These are phyloP conservation scores for Enchytraeus crypticus DNA, from an alignment of 2,888 invertebrate genomes.

Conservation along the genomic window DNA sequence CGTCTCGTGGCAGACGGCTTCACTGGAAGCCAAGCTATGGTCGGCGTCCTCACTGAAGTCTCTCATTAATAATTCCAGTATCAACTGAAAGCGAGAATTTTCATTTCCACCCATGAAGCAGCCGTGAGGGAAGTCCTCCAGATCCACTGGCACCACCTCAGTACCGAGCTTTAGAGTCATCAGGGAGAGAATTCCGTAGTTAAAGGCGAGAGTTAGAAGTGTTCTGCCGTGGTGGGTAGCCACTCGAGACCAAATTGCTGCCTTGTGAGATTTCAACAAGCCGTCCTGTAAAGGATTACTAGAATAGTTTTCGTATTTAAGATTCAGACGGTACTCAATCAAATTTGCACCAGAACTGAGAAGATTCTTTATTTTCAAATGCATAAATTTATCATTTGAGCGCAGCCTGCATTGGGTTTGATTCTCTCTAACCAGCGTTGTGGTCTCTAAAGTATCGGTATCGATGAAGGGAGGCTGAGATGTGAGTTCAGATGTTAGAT, in stretches of 20 bases:
- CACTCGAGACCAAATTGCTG: constrained; percentile 29
- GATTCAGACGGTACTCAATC: constrained; percentile 23
- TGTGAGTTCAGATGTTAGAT: no score
- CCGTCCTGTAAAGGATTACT: constrained; percentile 21
- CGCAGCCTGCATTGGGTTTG: no score
- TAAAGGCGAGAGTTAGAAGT: constrained; percentile 43
- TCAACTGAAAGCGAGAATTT: constrained; percentile 14
- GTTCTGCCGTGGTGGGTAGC: constrained; percentile 41
- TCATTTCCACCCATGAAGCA: constrained; percentile 34
- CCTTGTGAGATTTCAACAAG: constrained; percentile 12
- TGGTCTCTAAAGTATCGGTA: no score
- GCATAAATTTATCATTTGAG: no score
- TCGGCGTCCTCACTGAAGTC: constrained; percentile 18
- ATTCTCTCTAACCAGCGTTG: no score
- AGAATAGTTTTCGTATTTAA: constrained; percentile 17
- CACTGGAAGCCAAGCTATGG: constrained; percentile 10
- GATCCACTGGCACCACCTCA: constrained; percentile 25
- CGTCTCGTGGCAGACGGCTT: constrained; percentile 37
- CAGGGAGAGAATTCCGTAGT: constrained; percentile 44
- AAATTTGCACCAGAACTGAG: constrained; percentile 16
- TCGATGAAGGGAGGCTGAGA: no score
- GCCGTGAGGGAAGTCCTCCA: constrained; percentile 35
- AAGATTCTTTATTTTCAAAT: constrained; percentile 9
- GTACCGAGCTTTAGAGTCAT: constrained; percentile 42
- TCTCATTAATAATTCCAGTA: constrained; percentile 22